Evolutionary conservation across 2,888 invertebrate species (phyloP).

Genomic region (Unio delphinus): DNA sequence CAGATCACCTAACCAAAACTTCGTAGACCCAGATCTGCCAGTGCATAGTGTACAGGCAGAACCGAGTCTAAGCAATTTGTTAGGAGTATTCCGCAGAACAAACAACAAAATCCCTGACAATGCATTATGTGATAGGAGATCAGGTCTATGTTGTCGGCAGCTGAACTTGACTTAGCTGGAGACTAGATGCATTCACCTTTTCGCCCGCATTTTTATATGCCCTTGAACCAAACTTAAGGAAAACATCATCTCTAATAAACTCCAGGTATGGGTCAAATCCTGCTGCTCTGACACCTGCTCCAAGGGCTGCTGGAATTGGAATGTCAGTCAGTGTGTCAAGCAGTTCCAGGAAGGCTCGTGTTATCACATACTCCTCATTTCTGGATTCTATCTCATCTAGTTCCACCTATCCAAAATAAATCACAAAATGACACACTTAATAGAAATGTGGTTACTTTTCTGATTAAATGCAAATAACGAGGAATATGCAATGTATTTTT

Average conservation of each 20-base stretch:
- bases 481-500: too few relatives aligned
- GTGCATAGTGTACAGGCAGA: too few relatives aligned
- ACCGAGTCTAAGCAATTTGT: too few relatives aligned
- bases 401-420: constrained; percentile 78
- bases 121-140: too few relatives aligned
- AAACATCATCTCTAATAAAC: constrained; percentile 84
- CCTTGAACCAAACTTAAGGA: constrained; percentile 85
- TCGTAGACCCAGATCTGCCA: too few relatives aligned
- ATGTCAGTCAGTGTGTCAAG: constrained; percentile 80
- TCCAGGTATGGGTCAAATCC: constrained; percentile 92
- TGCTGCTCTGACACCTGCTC: constrained; percentile 85
- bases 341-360: constrained; percentile 84
- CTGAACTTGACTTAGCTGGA: too few relatives aligned
- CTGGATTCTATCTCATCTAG: constrained; percentile 93
- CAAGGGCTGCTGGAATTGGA: constrained; percentile 74
- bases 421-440: neutral
- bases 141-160: too few relatives aligned
- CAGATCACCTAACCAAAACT: too few relatives aligned
- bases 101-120: too few relatives aligned
- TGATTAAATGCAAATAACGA: too few relatives aligned
- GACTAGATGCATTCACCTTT: constrained; percentile 72
- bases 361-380: constrained; percentile 90
- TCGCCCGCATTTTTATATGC: constrained; percentile 86
- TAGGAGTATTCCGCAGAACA: too few relatives aligned
- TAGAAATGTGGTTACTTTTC: too few relatives aligned